phyloP scores from a whole-genome alignment of 2,797 vertebrate genomes.

The Channallabes apus region DNA sequence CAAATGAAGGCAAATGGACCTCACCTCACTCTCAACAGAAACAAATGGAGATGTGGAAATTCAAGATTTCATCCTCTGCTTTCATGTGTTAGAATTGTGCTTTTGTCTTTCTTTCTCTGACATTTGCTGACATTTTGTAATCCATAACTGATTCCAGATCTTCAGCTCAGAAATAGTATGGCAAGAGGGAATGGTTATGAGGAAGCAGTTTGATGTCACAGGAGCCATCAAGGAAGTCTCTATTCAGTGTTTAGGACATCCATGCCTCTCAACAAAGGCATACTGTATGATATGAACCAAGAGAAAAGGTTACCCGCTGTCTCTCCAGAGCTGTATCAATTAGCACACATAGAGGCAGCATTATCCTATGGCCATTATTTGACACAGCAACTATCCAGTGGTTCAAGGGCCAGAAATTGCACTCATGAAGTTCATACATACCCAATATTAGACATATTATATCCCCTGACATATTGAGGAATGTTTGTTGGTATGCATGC shows the following conservation, averaged over 20 bases:
- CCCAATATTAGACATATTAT: conserved; percentile 35
- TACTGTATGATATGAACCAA: conserved; percentile 48
- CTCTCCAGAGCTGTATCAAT: conserved; percentile 46
- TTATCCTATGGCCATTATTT: conserved; percentile 48
- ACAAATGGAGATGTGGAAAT: conserved; percentile 52
- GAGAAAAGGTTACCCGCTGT: conserved; percentile 42
- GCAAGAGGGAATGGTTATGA: conserved; percentile 17
- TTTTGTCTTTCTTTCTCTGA: conserved; percentile 28
- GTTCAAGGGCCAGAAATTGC: conserved; percentile 55
- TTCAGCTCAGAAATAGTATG: conserved; percentile 10
- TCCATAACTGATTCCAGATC: conserved; percentile 19
- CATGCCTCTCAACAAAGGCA: conserved; percentile 49
- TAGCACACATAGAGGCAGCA: conserved; percentile 51
- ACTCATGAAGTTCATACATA: conserved; percentile 42
- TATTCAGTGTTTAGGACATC: conserved; percentile 46
- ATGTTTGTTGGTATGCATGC: conserved; percentile 48
- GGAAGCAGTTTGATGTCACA: conserved; percentile 40
- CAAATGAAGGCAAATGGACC: conserved; percentile 53
- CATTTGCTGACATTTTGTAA: conserved; percentile 38
- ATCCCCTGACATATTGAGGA: conserved; percentile 39
- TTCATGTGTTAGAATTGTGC: conserved; percentile 23
- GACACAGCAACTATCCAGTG: conserved; percentile 54
- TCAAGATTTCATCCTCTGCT: neutral
- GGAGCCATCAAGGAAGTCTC: conserved; percentile 46
- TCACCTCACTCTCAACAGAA: conserved; percentile 44